These are phyloP conservation scores for Lycodopsis pacificus DNA, from an alignment of 2,797 vertebrate species.

Conservation along the genomic window DNA sequence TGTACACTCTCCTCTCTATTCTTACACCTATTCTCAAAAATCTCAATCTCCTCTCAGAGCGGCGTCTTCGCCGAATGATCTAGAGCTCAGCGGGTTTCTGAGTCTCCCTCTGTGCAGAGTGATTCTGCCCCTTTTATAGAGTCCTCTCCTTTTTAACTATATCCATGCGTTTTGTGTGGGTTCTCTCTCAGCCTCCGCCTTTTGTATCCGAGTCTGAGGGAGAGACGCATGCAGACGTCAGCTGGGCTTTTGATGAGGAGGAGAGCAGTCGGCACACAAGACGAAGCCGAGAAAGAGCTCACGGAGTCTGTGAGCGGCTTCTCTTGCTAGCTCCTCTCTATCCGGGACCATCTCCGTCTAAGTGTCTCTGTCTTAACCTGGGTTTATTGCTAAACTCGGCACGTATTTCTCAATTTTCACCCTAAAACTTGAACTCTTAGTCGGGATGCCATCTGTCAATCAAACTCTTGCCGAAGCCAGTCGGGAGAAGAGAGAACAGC, in stretches of 20 bases:
- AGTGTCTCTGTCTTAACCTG: slow-evolving; percentile 15
- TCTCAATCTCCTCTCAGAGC: slow-evolving; percentile 43
- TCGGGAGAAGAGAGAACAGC: no score
- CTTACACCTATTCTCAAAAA: slow-evolving; percentile 36
- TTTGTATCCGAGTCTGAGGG: slow-evolving; percentile 35
- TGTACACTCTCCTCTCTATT: slow-evolving; percentile 14
- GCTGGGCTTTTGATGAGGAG: slow-evolving; percentile 59
- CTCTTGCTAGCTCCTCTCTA: slow-evolving; percentile 2
- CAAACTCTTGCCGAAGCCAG: no score
- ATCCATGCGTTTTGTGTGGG: slow-evolving; percentile 53
- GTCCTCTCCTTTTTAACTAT: slow-evolving; percentile 56
- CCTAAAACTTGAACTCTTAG: neutral
- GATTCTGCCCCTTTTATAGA: slow-evolving; percentile 57
- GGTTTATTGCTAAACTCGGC: neutral
- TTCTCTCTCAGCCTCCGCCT: slow-evolving; percentile 36
- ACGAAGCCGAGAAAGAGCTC: slow-evolving; percentile 32
- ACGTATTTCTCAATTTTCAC: neutral
- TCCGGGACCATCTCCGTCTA: slow-evolving; percentile 21
- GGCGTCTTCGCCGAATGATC: slow-evolving; percentile 60
- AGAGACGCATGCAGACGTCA: slow-evolving; percentile 39
- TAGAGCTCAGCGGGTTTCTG: slow-evolving; percentile 55
- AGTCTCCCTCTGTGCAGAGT: slow-evolving; percentile 12
- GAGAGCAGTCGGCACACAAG: slow-evolving; percentile 23
- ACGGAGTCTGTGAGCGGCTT: slow-evolving; percentile 30
- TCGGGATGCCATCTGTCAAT: no score